Evolutionary conservation across 2,113 vertebrate species (phyloP).

Genomic region (Alexandromys fortis): DNA sequence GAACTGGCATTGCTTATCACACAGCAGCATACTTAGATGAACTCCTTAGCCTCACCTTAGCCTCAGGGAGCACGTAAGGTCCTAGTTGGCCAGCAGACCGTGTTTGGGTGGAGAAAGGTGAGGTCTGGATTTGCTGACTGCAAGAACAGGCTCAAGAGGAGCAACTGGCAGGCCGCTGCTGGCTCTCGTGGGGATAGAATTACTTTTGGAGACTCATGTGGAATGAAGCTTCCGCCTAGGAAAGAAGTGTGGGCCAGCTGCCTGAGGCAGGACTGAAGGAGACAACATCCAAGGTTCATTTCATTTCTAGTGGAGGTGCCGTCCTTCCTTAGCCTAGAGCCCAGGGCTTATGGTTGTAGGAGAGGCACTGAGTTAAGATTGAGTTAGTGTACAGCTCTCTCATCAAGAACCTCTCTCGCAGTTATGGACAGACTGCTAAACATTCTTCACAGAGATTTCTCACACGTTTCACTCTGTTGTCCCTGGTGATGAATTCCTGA

Average conservation of each 20-base stretch:
- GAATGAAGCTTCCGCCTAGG: background rate
- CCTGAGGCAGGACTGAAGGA: background rate
- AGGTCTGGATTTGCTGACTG: background rate
- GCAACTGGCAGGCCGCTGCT: no score
- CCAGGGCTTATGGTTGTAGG: background rate
- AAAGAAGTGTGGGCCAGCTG: background rate
- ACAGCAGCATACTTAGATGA: background rate
- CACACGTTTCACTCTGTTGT: background rate
- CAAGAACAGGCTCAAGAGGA: background rate
- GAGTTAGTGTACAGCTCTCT: background rate
- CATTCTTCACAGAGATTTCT: background rate
- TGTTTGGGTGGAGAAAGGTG: background rate
- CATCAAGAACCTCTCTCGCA: background rate
- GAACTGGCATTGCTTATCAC: background rate
- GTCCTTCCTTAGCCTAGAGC: background rate
- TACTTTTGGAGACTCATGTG: background rate
- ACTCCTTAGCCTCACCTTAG: background rate
- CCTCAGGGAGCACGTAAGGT: fast-evolving
- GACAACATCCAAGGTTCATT: fast-evolving
- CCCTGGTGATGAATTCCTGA: background rate
- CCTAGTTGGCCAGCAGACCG: fast-evolving
- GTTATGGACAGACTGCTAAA: background rate
- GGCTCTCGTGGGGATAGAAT: background rate
- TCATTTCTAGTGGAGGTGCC: background rate
- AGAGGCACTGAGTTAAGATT: background rate